These are phyloP conservation scores for Agrochola macilenta DNA, from an alignment of 2,888 invertebrate genomes.

Conservation along the genomic window DNA sequence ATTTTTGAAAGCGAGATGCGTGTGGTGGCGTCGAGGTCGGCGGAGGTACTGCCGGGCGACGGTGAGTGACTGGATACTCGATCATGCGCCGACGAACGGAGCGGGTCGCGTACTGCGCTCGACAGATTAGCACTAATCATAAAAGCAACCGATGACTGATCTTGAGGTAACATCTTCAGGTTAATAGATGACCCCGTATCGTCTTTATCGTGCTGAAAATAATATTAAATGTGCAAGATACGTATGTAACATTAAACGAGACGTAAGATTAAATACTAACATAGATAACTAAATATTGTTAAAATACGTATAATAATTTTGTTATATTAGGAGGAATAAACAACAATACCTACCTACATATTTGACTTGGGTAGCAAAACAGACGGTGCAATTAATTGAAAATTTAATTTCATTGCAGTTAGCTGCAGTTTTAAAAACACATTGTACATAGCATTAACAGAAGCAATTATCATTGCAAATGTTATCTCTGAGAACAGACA, in stretches of 20 bases:
- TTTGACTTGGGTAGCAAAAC: neutral
- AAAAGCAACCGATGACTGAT: constrained; percentile 68
- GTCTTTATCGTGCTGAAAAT: constrained; percentile 18
- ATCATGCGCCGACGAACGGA: constrained; percentile 85
- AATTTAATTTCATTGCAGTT: neutral
- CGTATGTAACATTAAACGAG: neutral
- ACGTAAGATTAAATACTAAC: neutral
- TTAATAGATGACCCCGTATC: constrained; percentile 53
- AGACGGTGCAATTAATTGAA: neutral
- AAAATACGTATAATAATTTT: neutral
- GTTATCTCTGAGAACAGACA: constrained; percentile 33
- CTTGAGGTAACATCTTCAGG: constrained; percentile 61
- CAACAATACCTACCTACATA: neutral
- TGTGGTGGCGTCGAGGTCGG: constrained; percentile 71
- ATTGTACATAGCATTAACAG: constrained; percentile 7
- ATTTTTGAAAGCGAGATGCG: constrained; percentile 65
- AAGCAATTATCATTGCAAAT: constrained; percentile 12
- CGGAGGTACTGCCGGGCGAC: constrained; percentile 79
- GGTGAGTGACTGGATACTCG: constrained; percentile 75
- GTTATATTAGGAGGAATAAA: neutral
- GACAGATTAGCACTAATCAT: constrained; percentile 82
- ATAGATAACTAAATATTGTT: no score
- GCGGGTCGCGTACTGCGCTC: constrained; percentile 68
- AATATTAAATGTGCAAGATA: neutral
- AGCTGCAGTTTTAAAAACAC: constrained; percentile 7